Evolutionary conservation across 1,140 invertebrate genomes (phyloP).

Genomic region (silkworm (Bombyx mori)): ASM3026992v2 NC_085131.1:5741501-5742000

Average conservation of each 20-base stretch:
- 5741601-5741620: conserved; percentile 11
- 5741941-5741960: conserved; percentile 22
- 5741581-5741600: conserved; percentile 17
- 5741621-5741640: conserved; percentile 16
- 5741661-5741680: conserved; percentile 15
- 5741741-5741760: not conserved
- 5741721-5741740: conserved; percentile 10
- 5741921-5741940: conserved; percentile 27
- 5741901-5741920: conserved; percentile 20
- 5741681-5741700: conserved; percentile 13
- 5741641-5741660: conserved; percentile 15
- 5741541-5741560: conserved; percentile 6
- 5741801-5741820: conserved; percentile 7
- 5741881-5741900: conserved; percentile 21
- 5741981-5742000: conserved; percentile 23
- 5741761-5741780: not conserved
- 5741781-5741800: not conserved
- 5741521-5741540: conserved; percentile 9
- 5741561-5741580: conserved; percentile 16
- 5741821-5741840: conserved; percentile 63
- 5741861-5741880: conserved; percentile 57
- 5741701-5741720: conserved; percentile 11
- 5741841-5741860: conserved; percentile 65
- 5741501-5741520: not conserved
- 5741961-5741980: conserved; percentile 21